Conservation (phyloP, 2,888 invertebrate genomes). For the Cantharis nigra region DNA sequence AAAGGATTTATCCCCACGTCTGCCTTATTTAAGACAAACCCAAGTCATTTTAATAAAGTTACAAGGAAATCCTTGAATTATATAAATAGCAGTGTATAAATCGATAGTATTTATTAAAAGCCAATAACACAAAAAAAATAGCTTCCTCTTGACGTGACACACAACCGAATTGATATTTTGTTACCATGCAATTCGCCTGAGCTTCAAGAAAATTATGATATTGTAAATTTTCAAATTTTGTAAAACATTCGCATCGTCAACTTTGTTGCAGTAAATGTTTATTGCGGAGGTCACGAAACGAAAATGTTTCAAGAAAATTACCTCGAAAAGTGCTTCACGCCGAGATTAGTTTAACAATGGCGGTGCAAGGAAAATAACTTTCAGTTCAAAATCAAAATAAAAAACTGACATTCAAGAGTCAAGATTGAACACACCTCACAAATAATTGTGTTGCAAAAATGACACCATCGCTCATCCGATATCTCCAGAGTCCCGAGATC, state of each 20-base stretch:
- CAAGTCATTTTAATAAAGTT: neutral
- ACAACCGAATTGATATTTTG: neutral
- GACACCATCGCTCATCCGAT: slow-evolving; percentile 20
- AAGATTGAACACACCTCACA: neutral
- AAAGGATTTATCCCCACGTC: neutral
- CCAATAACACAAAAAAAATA: neutral
- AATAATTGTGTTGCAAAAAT: slow-evolving; percentile 2
- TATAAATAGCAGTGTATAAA: neutral
- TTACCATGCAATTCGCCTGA: neutral
- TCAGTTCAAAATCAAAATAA: neutral
- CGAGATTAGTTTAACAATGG: neutral
- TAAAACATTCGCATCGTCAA: neutral
- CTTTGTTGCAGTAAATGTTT: neutral
- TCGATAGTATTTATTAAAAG: neutral
- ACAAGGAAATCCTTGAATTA: neutral
- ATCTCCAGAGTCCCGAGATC: slow-evolving; percentile 7
- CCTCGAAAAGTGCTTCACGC: neutral
- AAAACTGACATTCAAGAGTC: neutral
- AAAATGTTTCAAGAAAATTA: neutral
- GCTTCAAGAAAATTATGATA: neutral
- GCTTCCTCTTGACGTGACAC: too few species aligned
- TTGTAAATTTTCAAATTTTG: neutral
- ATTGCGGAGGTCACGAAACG: neutral
- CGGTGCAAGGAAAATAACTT: neutral
- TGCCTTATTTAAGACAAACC: neutral